Evolutionary conservation across 2,797 vertebrate species (phyloP).

Genomic region (Xiphophorus birchmanni): DNA sequence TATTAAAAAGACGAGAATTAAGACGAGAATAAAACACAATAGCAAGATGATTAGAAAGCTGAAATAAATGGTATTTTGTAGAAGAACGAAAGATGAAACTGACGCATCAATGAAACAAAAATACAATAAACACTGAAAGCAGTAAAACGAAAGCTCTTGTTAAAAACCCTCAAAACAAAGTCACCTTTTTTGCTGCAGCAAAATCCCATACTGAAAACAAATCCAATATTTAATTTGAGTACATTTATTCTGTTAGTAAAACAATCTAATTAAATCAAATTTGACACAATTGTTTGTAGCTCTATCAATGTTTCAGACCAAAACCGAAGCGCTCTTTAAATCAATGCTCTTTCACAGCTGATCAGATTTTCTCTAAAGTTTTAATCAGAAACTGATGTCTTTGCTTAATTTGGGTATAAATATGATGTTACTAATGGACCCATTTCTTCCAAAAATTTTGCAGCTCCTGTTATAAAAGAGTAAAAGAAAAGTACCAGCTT

Average conservation of each 20-base stretch:
- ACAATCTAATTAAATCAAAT: too few relatives aligned
- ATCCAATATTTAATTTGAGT: too few relatives aligned
- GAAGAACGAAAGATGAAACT: neutral
- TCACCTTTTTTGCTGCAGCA: neutral
- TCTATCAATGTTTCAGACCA: neutral
- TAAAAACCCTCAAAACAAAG: neutral
- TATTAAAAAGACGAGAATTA: too few relatives aligned
- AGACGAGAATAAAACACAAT: neutral
- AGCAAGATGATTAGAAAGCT: neutral
- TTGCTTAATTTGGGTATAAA: neutral
- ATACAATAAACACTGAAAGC: neutral
- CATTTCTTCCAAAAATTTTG: too few relatives aligned
- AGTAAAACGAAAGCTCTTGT: neutral
- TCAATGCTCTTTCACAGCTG: neutral
- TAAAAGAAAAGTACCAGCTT: too few relatives aligned
- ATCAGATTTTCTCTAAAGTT: too few relatives aligned
- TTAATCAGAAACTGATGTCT: too few relatives aligned
- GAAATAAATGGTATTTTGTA: neutral
- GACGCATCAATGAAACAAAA: neutral
- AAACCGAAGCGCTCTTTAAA: neutral
- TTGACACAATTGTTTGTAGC: neutral
- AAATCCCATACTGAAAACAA: neutral
- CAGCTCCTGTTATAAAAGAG: too few relatives aligned
- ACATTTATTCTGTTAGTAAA: too few relatives aligned
- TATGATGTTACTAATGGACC: neutral